Conservation (phyloP, 2,797 vertebrate species). For the Oryzias dopingdopingensis region DNA sequence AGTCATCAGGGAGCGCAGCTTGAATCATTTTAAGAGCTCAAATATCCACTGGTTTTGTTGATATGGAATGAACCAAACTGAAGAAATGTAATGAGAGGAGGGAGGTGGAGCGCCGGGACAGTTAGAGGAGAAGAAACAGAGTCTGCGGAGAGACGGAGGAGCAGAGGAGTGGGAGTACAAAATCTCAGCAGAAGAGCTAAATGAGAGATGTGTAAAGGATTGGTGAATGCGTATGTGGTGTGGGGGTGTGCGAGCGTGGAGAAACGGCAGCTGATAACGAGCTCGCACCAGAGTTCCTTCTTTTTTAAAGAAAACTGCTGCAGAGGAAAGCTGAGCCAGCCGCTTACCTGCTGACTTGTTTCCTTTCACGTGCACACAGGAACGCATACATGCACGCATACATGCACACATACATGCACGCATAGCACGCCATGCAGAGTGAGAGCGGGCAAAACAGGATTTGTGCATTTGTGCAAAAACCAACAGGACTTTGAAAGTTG, state of each 20-base stretch:
- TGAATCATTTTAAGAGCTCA: conserved; percentile 65
- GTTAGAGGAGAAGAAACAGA: conserved; percentile 10
- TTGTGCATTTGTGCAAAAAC: background rate
- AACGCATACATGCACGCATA: conserved; percentile 12
- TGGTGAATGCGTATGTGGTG: conserved; percentile 9
- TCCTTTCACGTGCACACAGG: background rate
- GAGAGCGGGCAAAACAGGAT: background rate
- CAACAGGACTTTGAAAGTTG: no score
- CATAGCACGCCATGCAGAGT: background rate
- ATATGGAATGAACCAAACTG: conserved; percentile 53
- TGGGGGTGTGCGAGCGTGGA: conserved; percentile 10
- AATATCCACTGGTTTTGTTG: conserved; percentile 69
- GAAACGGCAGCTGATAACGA: conserved; percentile 51
- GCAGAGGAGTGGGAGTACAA: conserved; percentile 23
- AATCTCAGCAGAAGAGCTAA: conserved; percentile 23
- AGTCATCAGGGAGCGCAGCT: conserved; percentile 57
- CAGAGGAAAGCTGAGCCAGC: conserved; percentile 41
- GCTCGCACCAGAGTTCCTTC: conserved; percentile 53
- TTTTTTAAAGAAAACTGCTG: conserved; percentile 58
- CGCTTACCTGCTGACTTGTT: conserved; percentile 39
- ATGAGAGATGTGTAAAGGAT: conserved; percentile 18
- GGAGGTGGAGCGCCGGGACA: conserved; percentile 7
- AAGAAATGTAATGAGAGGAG: conserved; percentile 62
- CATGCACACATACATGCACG: conserved; percentile 1
- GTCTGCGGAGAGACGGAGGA: conserved; percentile 18